Percentiles rank a stretch among this genome's conserved stretches.
phyloP scores from a whole-genome alignment of 2,113 vertebrate genomes.

The Sciurus niger region DNA sequence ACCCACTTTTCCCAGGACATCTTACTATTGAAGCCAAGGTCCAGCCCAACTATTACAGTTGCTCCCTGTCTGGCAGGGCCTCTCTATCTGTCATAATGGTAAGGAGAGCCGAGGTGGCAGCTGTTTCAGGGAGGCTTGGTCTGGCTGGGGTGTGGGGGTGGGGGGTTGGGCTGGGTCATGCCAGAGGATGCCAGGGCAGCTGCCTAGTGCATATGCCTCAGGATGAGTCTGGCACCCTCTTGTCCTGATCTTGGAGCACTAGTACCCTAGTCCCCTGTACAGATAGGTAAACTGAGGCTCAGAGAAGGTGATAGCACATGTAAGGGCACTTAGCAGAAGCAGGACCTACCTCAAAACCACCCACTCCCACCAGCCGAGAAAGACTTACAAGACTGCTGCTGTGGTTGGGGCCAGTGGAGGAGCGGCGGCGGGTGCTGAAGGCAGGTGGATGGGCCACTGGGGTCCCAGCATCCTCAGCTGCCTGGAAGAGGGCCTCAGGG shows the following conservation, averaged over 20 bases:
- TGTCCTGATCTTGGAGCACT: background rate
- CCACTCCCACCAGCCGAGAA: background rate
- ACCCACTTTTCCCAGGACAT: background rate
- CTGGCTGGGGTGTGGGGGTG: background rate
- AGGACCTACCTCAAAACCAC: background rate
- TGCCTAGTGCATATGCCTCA: background rate
- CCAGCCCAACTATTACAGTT: background rate
- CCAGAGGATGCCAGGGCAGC: conserved; percentile 41
- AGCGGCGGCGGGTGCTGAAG: conserved; percentile 90
- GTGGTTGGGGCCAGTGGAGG: conserved; percentile 84
- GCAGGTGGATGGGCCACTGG: conserved; percentile 89
- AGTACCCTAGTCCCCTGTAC: background rate
- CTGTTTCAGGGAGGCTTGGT: conserved; percentile 60
- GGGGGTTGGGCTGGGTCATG: conserved; percentile 5
- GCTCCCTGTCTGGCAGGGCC: conserved; percentile 51
- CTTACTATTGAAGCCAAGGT: conserved; percentile 16
- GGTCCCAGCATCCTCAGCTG: conserved; percentile 81
- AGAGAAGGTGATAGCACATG: background rate
- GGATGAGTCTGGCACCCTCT: background rate
- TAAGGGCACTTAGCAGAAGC: background rate
- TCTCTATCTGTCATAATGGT: background rate
- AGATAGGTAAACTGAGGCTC: conserved; percentile 63
- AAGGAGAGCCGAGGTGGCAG: conserved; percentile 74
- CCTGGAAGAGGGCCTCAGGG: conserved; percentile 86
- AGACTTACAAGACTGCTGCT: conserved; percentile 90